Evolutionary conservation across 2,797 vertebrate genomes (phyloP).

Genomic region (Enteromius paludinosus): DNA sequence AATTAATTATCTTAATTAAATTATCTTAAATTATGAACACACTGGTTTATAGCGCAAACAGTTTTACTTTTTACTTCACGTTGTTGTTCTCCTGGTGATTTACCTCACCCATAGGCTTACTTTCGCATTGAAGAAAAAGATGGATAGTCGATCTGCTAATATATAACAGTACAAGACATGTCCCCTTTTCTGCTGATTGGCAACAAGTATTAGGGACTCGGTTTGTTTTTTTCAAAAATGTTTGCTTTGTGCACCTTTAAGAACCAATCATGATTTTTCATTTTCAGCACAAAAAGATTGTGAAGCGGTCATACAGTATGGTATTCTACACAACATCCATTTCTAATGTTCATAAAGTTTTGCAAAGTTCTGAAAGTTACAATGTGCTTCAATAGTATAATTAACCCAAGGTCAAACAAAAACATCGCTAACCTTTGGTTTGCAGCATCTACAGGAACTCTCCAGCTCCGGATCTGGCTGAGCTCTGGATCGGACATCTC

Average conservation of each 20-base stretch:
- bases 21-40: too few relatives aligned
- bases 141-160: too few relatives aligned
- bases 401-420: conserved; percentile 6
- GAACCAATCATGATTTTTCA: not conserved
- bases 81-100: too few relatives aligned
- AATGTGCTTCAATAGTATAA: not conserved
- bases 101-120: too few relatives aligned
- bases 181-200: too few relatives aligned
- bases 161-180: too few relatives aligned
- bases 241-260: not conserved
- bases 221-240: too few relatives aligned
- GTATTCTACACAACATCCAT: not conserved
- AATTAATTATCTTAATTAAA: too few relatives aligned
- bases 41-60: too few relatives aligned
- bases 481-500: conserved; percentile 91
- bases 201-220: too few relatives aligned
- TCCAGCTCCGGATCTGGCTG: conserved; percentile 94
- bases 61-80: too few relatives aligned
- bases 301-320: not conserved
- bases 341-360: not conserved
- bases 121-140: too few relatives aligned
- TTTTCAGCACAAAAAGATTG: not conserved
- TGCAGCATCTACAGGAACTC: conserved; percentile 78
- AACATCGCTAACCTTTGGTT: conserved; percentile 76
- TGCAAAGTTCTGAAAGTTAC: not conserved